These are phyloP conservation scores for Halocaridina rubra DNA, from an alignment of 2,888 invertebrate species.

Conservation along the genomic window DNA sequence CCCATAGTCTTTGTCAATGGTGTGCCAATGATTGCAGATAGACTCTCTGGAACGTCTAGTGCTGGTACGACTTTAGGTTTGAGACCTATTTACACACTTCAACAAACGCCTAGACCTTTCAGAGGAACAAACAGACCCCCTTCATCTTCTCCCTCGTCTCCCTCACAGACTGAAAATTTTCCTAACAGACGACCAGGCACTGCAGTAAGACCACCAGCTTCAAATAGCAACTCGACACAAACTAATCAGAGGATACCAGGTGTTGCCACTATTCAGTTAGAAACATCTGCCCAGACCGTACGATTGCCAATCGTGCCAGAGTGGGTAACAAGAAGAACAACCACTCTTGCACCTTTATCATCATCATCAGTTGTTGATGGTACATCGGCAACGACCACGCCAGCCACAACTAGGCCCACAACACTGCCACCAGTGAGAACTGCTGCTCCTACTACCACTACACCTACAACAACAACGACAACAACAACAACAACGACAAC, in stretches of 20 bases:
- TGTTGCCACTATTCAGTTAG: no score
- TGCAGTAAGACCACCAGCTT: neutral
- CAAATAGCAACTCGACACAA: neutral
- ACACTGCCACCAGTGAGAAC: neutral
- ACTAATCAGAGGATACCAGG: no score
- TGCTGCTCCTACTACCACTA: neutral
- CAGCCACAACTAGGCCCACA: neutral
- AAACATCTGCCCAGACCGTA: no score
- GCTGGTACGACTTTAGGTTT: neutral
- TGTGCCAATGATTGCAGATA: neutral
- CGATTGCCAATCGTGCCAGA: no score
- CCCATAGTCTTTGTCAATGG: slow-evolving; percentile 12
- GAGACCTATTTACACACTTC: neutral
- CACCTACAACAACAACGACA: neutral
- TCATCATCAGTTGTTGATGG: neutral
- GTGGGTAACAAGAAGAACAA: neutral
- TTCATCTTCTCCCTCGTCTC: neutral
- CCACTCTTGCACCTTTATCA: neutral
- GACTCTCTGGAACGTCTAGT: neutral
- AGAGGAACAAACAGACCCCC: neutral
- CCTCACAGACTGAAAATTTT: neutral
- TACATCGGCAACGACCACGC: neutral
- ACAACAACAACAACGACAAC: neutral
- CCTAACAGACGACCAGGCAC: neutral
- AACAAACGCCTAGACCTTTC: neutral